These are phyloP conservation scores for Botrylloides violaceus DNA, from an alignment of 23 tunicate species.

Conservation along the genomic window DNA sequence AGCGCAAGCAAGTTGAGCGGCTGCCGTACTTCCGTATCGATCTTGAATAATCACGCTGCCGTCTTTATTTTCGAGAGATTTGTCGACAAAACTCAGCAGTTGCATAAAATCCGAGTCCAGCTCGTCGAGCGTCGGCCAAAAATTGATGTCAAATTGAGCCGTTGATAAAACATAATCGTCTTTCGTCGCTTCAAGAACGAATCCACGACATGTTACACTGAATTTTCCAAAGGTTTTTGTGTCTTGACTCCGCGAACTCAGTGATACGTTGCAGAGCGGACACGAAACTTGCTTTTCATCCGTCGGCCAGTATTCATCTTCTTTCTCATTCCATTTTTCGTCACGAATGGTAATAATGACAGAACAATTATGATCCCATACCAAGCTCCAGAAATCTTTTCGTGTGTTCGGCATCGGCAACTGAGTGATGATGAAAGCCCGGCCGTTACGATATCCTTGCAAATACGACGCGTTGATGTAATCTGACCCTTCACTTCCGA, in stretches of 20 bases:
- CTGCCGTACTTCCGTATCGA: conserved; percentile 58
- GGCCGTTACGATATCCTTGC: conserved; percentile 77
- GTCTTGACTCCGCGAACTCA: conserved; percentile 14
- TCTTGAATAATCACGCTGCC: conserved; percentile 67
- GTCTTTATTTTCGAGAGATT: conserved; percentile 30
- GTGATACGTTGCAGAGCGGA: conserved; percentile 62
- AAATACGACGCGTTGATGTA: conserved; percentile 82
- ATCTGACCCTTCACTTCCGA: conserved; percentile 69
- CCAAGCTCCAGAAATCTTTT: conserved; percentile 81
- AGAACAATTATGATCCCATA: conserved; percentile 80
- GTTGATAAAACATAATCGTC: conserved; percentile 65
- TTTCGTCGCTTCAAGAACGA: conserved; percentile 88
- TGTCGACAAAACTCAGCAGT: conserved; percentile 15
- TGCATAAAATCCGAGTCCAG: conserved; percentile 7
- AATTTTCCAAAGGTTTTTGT: neutral
- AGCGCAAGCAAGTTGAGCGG: conserved; percentile 58
- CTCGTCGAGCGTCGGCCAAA: conserved; percentile 26
- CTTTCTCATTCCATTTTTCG: conserved; percentile 44
- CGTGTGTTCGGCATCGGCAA: conserved; percentile 53
- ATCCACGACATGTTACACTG: conserved; percentile 26
- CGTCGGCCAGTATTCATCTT: conserved; percentile 66
- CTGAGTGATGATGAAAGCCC: conserved; percentile 60
- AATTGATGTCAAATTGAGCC: conserved; percentile 37
- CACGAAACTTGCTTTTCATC: conserved; percentile 36
- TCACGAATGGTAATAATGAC: conserved; percentile 55